These are phyloP conservation scores for Piscicola geometra DNA, from an alignment of 2,888 invertebrate species.

Conservation along the genomic window DNA sequence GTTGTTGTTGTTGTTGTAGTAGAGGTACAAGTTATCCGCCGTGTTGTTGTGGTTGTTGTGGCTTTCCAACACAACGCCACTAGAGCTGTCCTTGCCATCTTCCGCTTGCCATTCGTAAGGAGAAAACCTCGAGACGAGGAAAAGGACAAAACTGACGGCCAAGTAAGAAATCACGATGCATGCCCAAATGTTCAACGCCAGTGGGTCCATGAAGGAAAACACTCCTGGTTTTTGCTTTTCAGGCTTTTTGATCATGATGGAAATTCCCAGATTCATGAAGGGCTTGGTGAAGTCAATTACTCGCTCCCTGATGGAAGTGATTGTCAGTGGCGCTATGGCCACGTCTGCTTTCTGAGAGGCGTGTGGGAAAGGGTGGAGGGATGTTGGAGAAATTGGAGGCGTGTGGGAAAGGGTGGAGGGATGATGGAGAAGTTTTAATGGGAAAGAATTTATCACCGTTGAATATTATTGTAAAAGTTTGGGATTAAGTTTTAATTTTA, in stretches of 20 bases:
- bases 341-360: constrained; percentile 90
- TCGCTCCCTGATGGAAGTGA: constrained; percentile 83
- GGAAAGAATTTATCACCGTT: too few species aligned
- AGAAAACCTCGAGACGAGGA: constrained; percentile 91
- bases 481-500: too few species aligned
- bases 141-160: constrained; percentile 91
- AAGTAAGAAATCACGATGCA: constrained; percentile 79
- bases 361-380: too few species aligned
- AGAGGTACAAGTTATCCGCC: not conserved
- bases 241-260: constrained; percentile 90
- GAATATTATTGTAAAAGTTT: too few species aligned
- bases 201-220: constrained; percentile 93
- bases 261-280: constrained; percentile 91
- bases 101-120: constrained; percentile 86
- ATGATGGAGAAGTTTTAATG: too few species aligned
- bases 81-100: constrained; percentile 37
- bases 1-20: not conserved
- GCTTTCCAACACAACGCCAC: not conserved
- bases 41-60: not conserved
- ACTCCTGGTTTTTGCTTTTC: constrained; percentile 87
- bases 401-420: too few species aligned
- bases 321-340: constrained; percentile 88
- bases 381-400: too few species aligned
- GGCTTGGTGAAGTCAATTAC: constrained; percentile 97
- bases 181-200: constrained; percentile 96